phyloP scores from a whole-genome alignment of 2,888 invertebrate genomes.

The Tricholauxania praeusta region DNA sequence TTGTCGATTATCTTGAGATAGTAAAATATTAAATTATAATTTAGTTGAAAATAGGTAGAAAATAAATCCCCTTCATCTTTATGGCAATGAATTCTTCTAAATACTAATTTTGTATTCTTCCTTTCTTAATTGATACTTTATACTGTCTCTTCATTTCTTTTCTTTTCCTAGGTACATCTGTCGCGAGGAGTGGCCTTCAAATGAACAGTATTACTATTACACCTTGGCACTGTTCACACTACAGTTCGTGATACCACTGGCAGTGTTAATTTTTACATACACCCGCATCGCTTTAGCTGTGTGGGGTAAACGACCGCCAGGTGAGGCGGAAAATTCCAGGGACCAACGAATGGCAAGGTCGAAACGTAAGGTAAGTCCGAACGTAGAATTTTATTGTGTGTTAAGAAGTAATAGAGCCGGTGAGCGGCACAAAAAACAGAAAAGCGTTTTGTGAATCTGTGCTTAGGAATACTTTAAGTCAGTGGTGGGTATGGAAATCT shows the following conservation, averaged over 20 bases:
- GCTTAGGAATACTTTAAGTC: too few species aligned
- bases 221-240: constrained; percentile 82
- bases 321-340: constrained; percentile 86
- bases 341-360: constrained; percentile 87
- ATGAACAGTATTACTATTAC: constrained; percentile 78
- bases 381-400: too few species aligned
- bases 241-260: constrained; percentile 86
- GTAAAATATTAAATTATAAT: too few species aligned
- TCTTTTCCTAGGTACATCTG: constrained; percentile 74
- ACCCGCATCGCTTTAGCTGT: constrained; percentile 87
- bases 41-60: too few species aligned
- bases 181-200: constrained; percentile 77
- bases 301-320: constrained; percentile 89
- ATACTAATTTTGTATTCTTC: too few species aligned
- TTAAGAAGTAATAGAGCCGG: too few species aligned
- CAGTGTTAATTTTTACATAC: constrained; percentile 86
- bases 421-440: too few species aligned
- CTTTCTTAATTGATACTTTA: not conserved
- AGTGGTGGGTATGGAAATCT: too few species aligned
- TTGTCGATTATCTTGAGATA: too few species aligned
- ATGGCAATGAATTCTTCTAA: too few species aligned
- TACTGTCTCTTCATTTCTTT: constrained; percentile 11
- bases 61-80: too few species aligned
- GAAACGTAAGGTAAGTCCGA: constrained; percentile 81
- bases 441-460: too few species aligned